Percentiles rank a stretch among this genome's conserved stretches.
Evolutionary conservation across 2,888 invertebrate genomes (phyloP).

Genomic region (Microplitis manilae): DNA sequence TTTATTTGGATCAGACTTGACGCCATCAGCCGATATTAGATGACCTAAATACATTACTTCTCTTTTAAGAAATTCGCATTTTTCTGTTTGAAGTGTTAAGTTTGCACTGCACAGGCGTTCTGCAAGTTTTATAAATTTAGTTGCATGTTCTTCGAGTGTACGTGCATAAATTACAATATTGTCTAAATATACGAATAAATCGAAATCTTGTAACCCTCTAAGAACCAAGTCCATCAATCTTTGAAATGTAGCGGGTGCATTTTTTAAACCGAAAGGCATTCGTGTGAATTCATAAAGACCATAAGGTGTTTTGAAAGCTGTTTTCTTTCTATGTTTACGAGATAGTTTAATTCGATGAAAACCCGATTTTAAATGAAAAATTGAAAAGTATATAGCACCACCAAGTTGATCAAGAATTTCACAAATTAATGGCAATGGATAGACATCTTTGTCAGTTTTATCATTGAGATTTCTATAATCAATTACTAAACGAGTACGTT

Average conservation of each 20-base stretch:
- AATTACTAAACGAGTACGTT: slow-evolving; percentile 5
- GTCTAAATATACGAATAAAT: slow-evolving; percentile 8
- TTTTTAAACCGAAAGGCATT: slow-evolving; percentile 38
- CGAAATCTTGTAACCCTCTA: not conserved
- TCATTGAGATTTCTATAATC: not conserved
- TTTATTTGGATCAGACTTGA: slow-evolving; percentile 5
- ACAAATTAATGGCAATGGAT: too few relatives aligned
- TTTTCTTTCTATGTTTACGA: slow-evolving; percentile 6
- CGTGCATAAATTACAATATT: slow-evolving; percentile 11
- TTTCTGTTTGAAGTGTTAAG: slow-evolving; percentile 4
- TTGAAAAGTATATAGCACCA: slow-evolving; percentile 25
- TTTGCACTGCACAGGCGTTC: not conserved
- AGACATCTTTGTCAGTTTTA: too few relatives aligned
- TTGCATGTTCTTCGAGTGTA: slow-evolving; percentile 2
- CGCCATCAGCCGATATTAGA: not conserved
- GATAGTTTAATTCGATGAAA: slow-evolving; percentile 32
- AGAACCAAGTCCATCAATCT: slow-evolving; percentile 31
- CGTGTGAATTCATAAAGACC: slow-evolving; percentile 30
- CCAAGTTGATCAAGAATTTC: slow-evolving; percentile 29
- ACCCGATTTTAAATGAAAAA: slow-evolving; percentile 26
- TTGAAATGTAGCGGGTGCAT: slow-evolving; percentile 36
- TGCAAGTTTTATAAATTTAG: not conserved
- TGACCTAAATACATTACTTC: slow-evolving; percentile 13
- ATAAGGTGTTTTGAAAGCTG: slow-evolving; percentile 28
- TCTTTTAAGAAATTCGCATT: slow-evolving; percentile 21